Evolutionary conservation across 2,797 vertebrate genomes (phyloP), one percentile per base, ranked within the genome.

Genomic region (Borostomias antarcticus): DNA sequence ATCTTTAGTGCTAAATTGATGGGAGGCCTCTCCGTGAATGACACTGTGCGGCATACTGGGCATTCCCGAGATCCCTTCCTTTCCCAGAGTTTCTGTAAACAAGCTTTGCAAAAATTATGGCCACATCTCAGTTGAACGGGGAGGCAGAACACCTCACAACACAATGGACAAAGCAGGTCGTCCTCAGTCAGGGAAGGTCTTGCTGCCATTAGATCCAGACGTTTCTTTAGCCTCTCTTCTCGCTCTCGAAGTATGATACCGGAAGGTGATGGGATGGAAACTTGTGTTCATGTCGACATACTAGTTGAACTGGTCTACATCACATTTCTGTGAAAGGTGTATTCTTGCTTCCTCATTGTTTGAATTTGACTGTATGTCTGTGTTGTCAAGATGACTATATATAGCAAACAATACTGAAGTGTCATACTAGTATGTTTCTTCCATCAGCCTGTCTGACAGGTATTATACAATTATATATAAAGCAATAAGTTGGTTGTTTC

Each of bases 71-170:
- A 72, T 70, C 77, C 77, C 58, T 78, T 86, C 70, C 62, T 64
- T 62, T 88, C 70, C 90, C 88, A 91, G 74, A 80, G 84, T n/a
- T 73, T 80, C 52, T 88, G 62, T 57, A 92, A 71, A 71, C 90
- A 92, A 66, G 68, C 58, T 72, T 72, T 86, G 59, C 90, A 93
- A 43, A 88, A 65, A 54, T 85, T 91, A 77, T 91, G 90, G 19
- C 87, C 83, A 47, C 91, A 91, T 21, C 69, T 64, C 25, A 92
- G 76, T 7, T 68, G 77, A 32, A 91, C 81, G 0, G 89, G 91
- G 26, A 83, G 6, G 4, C 40, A 69, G n/a, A 86, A 92, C 51
- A 90, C 76, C 2, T 64, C 68, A 5, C 60, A 57, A 75, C 91
- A 92, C 13, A 69, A 61, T 5, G 88, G 86, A 75, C 91, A 91